Base-by-base conservation (phyloP, 2,113 vertebrate genomes). In the Oreochromis tanganicae region DNA sequence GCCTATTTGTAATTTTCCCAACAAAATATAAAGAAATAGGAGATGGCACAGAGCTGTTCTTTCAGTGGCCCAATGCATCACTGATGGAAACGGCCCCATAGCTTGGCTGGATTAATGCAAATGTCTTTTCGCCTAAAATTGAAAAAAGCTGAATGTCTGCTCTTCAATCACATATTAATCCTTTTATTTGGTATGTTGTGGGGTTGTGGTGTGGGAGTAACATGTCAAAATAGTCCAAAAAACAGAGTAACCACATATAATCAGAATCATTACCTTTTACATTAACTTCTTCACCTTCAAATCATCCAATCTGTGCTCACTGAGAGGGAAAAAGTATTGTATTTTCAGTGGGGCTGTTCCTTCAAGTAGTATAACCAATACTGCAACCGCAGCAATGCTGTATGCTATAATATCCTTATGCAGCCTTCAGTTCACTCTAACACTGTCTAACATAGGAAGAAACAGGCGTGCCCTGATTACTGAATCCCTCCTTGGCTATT, bases 21-120 rank as follows among this genome's bases (percentile, higher is more conserved):
- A 12, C 66, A 71, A 43, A 71, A 43, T 0, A 71, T 71, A 0
- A 43, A 71, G 0, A 9, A 71, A 43, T 5, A 68, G 3, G 36
- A 41, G 36, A 21, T 71, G 36, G 66, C n/a, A 6, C 12, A 43
- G 12, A 9, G 36, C 66, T 43, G n/a, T 71, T 43, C 66, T 71
- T 71, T 71, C 66, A 24, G 19, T 41, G n/a, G 36, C 36, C 12
- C 36, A 21, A 9, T 41, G 63, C 8, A 41, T 68, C 7, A 68
- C 11, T 68, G n/a, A 5, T 14, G 63, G 7, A 41, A 68, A 21
- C 36, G 41, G 66, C n/a, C 1, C n/a, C 5, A 9, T 6, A 43
- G 66, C n/a, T 73, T 73, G 68, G 21, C 21, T 75, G 68, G 0
- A 48, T 75, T 46, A 0, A 75, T 75, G 68, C 68, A 73, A 27